Base-by-base conservation (phyloP, 2,797 vertebrate species). In the Triplophysa bombifrons region DNA sequence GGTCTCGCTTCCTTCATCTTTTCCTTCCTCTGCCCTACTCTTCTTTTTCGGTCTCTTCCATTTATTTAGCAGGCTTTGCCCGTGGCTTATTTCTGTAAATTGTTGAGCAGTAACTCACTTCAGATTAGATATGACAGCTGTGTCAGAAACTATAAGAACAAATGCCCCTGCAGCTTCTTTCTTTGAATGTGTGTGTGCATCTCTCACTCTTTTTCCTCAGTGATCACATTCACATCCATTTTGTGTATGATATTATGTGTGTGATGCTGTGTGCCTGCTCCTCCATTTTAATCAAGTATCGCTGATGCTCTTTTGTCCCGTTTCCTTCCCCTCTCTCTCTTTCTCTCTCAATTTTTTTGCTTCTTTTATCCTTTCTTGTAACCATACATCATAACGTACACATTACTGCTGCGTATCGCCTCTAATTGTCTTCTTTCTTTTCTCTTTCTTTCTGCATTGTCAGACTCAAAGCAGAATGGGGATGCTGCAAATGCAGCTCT, bases 381-480 rank as follows among this genome's bases (percentile, higher is more conserved):
- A 64, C 70, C 67, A 22, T 71, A 6, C 48, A 56, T 69, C 56
- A 30, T 58, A 38, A 58, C 63, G 27, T 56, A 25, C n/a, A 55
- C 10, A 25, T 50, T 55, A n/a, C 22, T 5, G 13, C 64, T 27
- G 25, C 55, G 34, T 53, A 53, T n/a, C 1, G 17, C 51, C 41
- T 34, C 27, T 53, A 5, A 48, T 38, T 82, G 34, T 0, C 2
- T 58, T 76, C 73, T 71, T 76, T 78, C 77, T 27, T 51, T 25
- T 30, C 50, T 48, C 22, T 16, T 56, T 22, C 12, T 19, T 4
- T 46, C 19, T 50, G 2, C 20, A 8, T 60, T 72, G 20, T 20
- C 85, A 97, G 96, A 96, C 86, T 95, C 95, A n/a, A 96, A 96
- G 86, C 95, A 94, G 86, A 97, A 97, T 0, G 96, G 96, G 0